phyloP scores from a whole-genome alignment of 2,797 vertebrate genomes.

The Rhinatrema bivittatum region DNA sequence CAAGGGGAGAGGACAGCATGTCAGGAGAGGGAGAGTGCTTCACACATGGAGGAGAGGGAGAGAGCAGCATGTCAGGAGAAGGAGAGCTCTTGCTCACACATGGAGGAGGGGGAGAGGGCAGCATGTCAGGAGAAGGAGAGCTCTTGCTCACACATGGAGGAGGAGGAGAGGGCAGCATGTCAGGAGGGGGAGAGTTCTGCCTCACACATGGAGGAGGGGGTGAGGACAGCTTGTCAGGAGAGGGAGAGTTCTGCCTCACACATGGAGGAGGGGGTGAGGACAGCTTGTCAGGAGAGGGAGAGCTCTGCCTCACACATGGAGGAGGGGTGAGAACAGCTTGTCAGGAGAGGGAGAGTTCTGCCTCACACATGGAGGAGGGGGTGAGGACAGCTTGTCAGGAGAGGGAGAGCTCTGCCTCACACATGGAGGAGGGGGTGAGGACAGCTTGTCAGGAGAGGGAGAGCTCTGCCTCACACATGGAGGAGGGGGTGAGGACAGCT shows the following conservation, averaged over 20 bases:
- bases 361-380: too few species aligned
- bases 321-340: too few species aligned
- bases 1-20: too few species aligned
- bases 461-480: too few species aligned
- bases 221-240: background rate
- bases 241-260: too few species aligned
- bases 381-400: slow-evolving; percentile 24
- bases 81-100: too few species aligned
- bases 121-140: slow-evolving; percentile 1
- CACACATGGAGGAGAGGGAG: slow-evolving; percentile 16
- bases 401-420: too few species aligned
- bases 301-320: too few species aligned
- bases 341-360: too few species aligned
- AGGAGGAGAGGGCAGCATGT: slow-evolving; percentile 28
- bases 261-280: slow-evolving; percentile 28
- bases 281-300: too few species aligned
- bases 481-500: slow-evolving; percentile 26
- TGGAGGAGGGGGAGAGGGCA: background rate
- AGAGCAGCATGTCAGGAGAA: slow-evolving; percentile 21
- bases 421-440: background rate
- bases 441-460: background rate
- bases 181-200: background rate
- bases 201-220: background rate
- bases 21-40: too few species aligned
- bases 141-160: too few species aligned